phyloP scores from a whole-genome alignment of 2,797 vertebrate species.

The Ciconia nigra region DNA sequence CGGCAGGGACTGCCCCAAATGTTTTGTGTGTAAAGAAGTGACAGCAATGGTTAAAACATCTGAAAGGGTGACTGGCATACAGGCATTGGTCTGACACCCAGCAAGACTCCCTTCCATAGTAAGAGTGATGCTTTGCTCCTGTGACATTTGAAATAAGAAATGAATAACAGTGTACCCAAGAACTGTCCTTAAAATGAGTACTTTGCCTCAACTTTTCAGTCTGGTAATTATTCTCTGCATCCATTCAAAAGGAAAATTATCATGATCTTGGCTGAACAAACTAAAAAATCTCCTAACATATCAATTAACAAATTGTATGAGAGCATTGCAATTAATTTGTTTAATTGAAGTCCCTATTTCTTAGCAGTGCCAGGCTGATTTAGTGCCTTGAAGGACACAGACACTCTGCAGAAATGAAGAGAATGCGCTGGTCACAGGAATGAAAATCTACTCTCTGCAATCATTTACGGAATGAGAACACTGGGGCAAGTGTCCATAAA shows the following conservation, averaged over 20 bases:
- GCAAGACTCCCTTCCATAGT: neutral
- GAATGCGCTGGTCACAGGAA: neutral
- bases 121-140: neutral
- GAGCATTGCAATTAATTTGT: conserved; percentile 19
- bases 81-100: neutral
- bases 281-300: neutral
- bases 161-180: neutral
- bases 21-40: neutral
- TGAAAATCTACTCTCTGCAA: conserved; percentile 11
- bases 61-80: neutral
- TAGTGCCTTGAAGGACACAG: conserved; percentile 3
- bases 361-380: conserved; percentile 2
- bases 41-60: neutral
- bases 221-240: neutral
- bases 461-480: conserved; percentile 7
- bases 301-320: conserved; percentile 12
- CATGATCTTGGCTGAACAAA: conserved; percentile 9
- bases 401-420: conserved; percentile 14
- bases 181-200: neutral
- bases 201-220: neutral
- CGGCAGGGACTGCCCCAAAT: neutral
- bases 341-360: conserved; percentile 18
- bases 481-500: conserved; percentile 9
- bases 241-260: neutral
- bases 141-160: neutral